Evolutionary conservation across 2,797 vertebrate species (phyloP), one percentile per base, ranked within the genome.

Genomic region (Pseudocheirus occidentalis): DNA sequence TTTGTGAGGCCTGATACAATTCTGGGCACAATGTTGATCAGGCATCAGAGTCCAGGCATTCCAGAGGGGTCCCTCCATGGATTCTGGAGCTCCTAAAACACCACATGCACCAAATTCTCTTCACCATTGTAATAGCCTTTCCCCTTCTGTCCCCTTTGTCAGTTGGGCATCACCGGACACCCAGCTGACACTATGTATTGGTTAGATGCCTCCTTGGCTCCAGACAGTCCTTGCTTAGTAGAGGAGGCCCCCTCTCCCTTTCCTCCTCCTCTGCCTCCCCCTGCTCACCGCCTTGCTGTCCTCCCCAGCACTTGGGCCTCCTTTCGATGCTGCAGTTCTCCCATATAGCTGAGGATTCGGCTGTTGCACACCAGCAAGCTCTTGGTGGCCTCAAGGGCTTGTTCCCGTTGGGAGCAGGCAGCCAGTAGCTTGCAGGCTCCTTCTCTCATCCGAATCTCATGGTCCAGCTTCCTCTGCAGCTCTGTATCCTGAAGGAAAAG

Each of bases 361-460:
- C 99, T 99, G 97, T 99, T 99, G 98, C 99, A 99, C 53, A 99
- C 99, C 96, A 99, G 98, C 92, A 99, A 99, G 97, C 99, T 99
- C 98, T 99, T 99, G 29, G 99, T 99, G 0, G 99, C 99, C 97
- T 99, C 99, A 97, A 99, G 97, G 0, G 99, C 99, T 98, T 99
- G 99, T 95, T 99, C 99, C 56, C 99, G 98, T 98, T 99, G 99
- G 5, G 99, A 99, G 96, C 99, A 99, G 16, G 99, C 99, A 0
- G 99, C 99, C 98, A 99, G 98, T 93, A 99, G 98, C 98, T 99
- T 99, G 95, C 99, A 99, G 50, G 99, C 99, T 1, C 99, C 99
- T 24, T 99, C 99, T 0, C 99, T 99, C 99, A 99, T 99, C 54
- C 99, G 99, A 98, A 99, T 99, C 99, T 99, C 99, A 95, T 99